Evolutionary conservation across 2,113 vertebrate genomes (phyloP).

Genomic region (Sander vitreus): DNA sequence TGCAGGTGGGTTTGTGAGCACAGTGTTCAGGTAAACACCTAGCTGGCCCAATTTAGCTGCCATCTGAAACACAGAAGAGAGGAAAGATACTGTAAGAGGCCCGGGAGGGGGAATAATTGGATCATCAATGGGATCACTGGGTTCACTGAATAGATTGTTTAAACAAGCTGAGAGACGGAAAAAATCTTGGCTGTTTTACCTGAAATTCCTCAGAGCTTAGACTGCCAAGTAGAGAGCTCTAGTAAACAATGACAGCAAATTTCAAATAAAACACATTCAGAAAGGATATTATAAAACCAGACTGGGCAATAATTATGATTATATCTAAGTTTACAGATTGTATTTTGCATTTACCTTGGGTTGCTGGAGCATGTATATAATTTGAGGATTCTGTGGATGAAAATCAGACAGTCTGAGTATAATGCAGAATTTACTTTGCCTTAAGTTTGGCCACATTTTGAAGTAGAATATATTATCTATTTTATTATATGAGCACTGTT

Average conservation of each 20-base stretch:
- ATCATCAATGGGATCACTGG: conserved; percentile 42
- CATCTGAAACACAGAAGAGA: conserved; percentile 55
- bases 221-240: conserved; percentile 67
- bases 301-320: neutral
- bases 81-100: conserved; percentile 17
- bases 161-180: conserved; percentile 43
- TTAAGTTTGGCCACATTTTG: neutral
- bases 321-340: neutral
- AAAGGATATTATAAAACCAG: conserved; percentile 15
- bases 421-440: neutral
- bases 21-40: conserved; percentile 48
- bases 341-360: conserved; percentile 60
- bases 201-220: conserved; percentile 80
- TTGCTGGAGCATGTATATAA: conserved; percentile 70
- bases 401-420: neutral
- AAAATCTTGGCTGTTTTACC: conserved; percentile 67
- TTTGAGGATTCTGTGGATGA: conserved; percentile 56
- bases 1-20: conserved; percentile 50
- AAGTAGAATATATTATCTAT: neutral
- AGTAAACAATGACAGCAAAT: conserved; percentile 32
- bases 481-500: neutral
- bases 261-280: conserved; percentile 25
- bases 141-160: conserved; percentile 55
- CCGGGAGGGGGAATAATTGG: conserved; percentile 5
- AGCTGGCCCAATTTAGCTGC: conserved; percentile 55